A percentile compares a stretch with the other conserved stretches of the same genome.
Conservation (phyloP, 2,113 vertebrate genomes). For the Brachirus orientalis region DNA sequence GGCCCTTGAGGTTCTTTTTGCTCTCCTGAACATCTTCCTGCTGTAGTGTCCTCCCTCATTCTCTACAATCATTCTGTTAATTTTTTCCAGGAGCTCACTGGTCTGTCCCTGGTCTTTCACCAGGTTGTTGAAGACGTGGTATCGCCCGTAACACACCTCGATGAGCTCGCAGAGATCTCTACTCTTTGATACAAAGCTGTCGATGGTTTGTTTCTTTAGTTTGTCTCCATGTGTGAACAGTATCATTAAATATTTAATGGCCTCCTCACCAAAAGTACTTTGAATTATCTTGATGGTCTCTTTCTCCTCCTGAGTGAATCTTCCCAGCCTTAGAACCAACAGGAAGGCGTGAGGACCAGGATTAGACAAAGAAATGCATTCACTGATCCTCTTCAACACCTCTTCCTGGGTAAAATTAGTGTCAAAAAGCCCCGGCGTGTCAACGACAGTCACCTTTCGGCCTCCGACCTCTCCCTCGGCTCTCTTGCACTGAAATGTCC, state of each 20-base stretch:
- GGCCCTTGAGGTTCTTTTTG: conserved; percentile 14
- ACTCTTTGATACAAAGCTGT: conserved; percentile 44
- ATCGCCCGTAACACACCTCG: not conserved
- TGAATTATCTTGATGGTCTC: conserved; percentile 41
- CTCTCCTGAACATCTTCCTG: conserved; percentile 33
- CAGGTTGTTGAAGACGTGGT: conserved; percentile 65
- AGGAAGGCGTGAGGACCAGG: conserved; percentile 71
- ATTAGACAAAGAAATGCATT: conserved; percentile 47
- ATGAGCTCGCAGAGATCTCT: conserved; percentile 24
- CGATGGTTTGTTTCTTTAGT: conserved; percentile 35
- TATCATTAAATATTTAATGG: conserved; percentile 43
- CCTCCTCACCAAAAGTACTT: conserved; percentile 45
- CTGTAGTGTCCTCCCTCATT: conserved; percentile 44
- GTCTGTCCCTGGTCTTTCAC: conserved; percentile 16
- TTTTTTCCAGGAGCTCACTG: conserved; percentile 38
- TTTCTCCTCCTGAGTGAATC: conserved; percentile 56
- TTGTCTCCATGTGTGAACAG: conserved; percentile 72
- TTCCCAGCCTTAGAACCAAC: conserved; percentile 58
- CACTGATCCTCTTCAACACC: conserved; percentile 36
- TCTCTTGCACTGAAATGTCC: conserved; percentile 29
- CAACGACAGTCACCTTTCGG: conserved; percentile 49
- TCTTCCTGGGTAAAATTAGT: conserved; percentile 29
- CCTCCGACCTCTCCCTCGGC: conserved; percentile 12
- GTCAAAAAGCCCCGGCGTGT: conserved; percentile 79
- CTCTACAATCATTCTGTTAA: conserved; percentile 8